phyloP scores from a whole-genome alignment of 2,113 vertebrate genomes.

The Ochotona princeps region DNA sequence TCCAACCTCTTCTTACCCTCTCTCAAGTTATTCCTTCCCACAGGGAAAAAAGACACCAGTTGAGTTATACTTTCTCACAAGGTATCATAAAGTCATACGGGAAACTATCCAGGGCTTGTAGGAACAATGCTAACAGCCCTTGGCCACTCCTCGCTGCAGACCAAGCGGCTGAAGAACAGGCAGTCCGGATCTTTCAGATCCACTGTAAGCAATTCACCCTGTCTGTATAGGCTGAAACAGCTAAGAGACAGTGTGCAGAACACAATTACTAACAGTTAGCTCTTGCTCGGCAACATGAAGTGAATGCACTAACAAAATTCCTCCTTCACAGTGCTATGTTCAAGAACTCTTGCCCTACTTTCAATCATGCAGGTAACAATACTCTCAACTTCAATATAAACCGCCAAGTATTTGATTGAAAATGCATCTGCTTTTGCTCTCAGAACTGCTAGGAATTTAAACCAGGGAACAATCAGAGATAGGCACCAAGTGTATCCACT shows the following conservation, averaged over 20 bases:
- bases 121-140: neutral
- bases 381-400: conserved; percentile 18
- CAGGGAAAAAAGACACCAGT: neutral
- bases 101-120: neutral
- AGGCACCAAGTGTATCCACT: neutral
- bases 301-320: conserved; percentile 1
- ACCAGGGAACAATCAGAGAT: neutral
- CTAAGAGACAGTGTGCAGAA: neutral
- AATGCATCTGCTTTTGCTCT: neutral
- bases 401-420: neutral
- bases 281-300: neutral
- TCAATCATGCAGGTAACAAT: conserved; percentile 10
- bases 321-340: neutral
- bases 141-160: neutral
- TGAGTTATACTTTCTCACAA: conserved; percentile 9
- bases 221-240: neutral
- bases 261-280: neutral
- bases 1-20: neutral
- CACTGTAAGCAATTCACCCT: neutral
- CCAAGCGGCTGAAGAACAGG: neutral
- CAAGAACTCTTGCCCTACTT: neutral
- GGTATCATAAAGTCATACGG: neutral
- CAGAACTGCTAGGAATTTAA: conserved; percentile 32
- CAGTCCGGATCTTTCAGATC: neutral
- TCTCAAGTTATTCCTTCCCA: neutral